phyloP scores from a whole-genome alignment of 2,888 invertebrate species.

The Tanytarsus gracilentus region DNA sequence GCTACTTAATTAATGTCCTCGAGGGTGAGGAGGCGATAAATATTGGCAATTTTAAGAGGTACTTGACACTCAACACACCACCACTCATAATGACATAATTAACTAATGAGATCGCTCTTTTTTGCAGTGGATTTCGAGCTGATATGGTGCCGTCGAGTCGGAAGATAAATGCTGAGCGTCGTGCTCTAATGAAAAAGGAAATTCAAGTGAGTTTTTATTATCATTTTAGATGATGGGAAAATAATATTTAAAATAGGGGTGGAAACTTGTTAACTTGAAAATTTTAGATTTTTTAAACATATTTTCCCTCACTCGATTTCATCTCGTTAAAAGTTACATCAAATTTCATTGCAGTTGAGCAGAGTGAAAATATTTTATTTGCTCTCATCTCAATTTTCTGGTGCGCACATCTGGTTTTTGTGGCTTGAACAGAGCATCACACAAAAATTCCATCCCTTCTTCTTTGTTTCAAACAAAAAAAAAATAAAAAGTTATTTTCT shows the following conservation, averaged over 20 bases:
- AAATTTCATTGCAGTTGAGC: no score
- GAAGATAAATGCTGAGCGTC: constrained; percentile 39
- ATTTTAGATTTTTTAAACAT: not conserved
- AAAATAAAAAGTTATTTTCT: no score
- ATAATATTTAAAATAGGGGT: not conserved
- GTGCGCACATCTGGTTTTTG: constrained; percentile 20
- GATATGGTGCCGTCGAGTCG: constrained; percentile 56
- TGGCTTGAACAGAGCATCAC: constrained; percentile 4
- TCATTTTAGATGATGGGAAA: not conserved
- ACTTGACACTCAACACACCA: no score
- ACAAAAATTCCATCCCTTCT: constrained; percentile 10
- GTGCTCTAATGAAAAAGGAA: constrained; percentile 37
- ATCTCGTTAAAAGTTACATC: no score
- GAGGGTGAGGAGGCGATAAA: constrained; percentile 65
- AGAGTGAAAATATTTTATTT: constrained; percentile 2
- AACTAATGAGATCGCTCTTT: no score
- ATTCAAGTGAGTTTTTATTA: constrained; percentile 33
- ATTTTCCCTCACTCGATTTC: no score
- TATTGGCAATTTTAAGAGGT: constrained; percentile 24
- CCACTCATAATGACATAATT: no score
- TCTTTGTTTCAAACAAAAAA: no score
- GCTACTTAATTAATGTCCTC: constrained; percentile 81
- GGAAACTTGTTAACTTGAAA: not conserved
- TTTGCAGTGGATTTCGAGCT: constrained; percentile 74
- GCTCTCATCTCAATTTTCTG: not conserved